Base-by-base conservation (phyloP, 1,140 invertebrate genomes). In the Tyrophagus putrescentiae region DNA sequence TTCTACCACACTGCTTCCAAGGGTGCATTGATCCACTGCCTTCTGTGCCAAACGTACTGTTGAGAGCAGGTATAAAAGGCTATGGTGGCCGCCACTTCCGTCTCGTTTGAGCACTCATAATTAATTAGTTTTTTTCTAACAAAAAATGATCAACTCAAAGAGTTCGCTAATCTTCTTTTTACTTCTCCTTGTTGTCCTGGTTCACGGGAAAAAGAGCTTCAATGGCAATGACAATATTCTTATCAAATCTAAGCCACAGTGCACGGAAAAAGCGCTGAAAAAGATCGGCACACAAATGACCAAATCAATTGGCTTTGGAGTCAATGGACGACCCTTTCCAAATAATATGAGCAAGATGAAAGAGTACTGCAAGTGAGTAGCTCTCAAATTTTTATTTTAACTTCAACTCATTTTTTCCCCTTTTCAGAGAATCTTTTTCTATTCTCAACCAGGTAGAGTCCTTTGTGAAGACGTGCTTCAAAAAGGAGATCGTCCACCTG, bases 291-390 rank as follows among this genome's bases (percentile, higher is more conserved):
- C 31, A 9, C 45, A 48, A 18, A 7, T 48, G 45, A 48, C 45
- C 18, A 6, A 18, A 7, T 13, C 21, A 13, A 48, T 48, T 29
- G 45, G 45, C 31, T 48, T 48, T 48, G 45, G 45, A 48, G 21
- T 29, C 7, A 48, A 48, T 48, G 45, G 45, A 48, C 45, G 45
- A 7, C 45, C 45, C 23, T 48, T 48, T 48, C 7, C 45, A 7
- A 21, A 48, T 48, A 48, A 6, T 6, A 9, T 18, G 7, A 29
- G 31, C 7, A 18, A 18, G 7, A 9, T 48, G 45, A 48, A 48
- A 21, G 7, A 21, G 31, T 48, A 48, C 31, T 48, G 45, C 18
- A 48, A 48, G 45, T 39, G 21, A 39, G 36, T 39, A 13, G 21
- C 13, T 39, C 13, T 39, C n/a, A n/a, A 39, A 13, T 39, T 39